Conservation (phyloP, 2,797 vertebrate species). For the Intellagama lesueurii region DNA sequence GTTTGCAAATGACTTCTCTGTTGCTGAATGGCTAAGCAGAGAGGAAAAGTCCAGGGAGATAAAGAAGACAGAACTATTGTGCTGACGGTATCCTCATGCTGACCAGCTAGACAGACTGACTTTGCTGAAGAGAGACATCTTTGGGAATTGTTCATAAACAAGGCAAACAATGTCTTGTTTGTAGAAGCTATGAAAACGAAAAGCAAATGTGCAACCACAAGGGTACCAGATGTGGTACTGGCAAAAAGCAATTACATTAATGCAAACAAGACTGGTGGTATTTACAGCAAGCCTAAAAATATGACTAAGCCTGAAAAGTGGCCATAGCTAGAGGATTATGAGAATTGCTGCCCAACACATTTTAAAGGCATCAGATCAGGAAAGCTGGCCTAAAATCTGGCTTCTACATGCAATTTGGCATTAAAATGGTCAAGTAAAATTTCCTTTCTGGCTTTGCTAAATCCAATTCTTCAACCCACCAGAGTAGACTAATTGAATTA, state of each 20-base stretch:
- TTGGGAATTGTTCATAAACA: slow-evolving; percentile 38
- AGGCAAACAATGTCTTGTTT: slow-evolving; percentile 26
- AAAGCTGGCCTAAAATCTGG: neutral
- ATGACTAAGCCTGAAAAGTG: neutral
- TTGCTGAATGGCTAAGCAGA: slow-evolving; percentile 45
- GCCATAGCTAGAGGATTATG: neutral
- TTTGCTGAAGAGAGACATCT: slow-evolving; percentile 46
- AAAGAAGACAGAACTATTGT: slow-evolving; percentile 51
- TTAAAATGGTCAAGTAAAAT: too few species aligned
- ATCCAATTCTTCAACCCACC: too few species aligned
- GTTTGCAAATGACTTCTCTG: slow-evolving; percentile 55
- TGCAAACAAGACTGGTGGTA: neutral
- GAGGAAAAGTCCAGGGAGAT: slow-evolving; percentile 68
- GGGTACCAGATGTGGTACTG: neutral
- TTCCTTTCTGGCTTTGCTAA: too few species aligned
- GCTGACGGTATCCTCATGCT: slow-evolving; percentile 42
- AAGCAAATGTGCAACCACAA: fast-evolving
- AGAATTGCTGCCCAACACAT: neutral
- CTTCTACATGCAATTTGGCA: too few species aligned
- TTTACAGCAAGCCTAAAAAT: neutral
- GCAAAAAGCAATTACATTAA: neutral
- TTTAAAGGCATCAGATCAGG: too few species aligned
- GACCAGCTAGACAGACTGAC: slow-evolving; percentile 63
- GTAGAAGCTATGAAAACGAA: neutral
- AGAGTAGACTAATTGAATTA: too few species aligned